Evolutionary conservation across 1,140 invertebrate species (phyloP), one percentile per base, ranked within the genome.

Genomic region (Andricus grossulariae): DNA sequence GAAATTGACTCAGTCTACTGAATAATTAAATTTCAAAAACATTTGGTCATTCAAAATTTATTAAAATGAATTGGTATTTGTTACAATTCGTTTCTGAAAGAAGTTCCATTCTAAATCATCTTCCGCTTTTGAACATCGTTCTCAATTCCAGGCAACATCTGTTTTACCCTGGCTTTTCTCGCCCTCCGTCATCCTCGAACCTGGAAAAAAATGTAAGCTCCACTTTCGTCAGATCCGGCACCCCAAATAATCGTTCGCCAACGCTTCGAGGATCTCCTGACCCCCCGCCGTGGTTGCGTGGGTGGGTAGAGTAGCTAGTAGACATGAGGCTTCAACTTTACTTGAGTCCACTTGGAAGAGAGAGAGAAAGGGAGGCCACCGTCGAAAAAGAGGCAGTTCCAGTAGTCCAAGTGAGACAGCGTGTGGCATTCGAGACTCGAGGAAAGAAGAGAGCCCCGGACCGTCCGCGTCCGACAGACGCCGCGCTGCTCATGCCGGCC

Each of bases 161-260:
- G 39, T 45, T 45, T 45, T 45, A 45, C 39, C 39, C 39, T 7
- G 10, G 39, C 39, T 45, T 45, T 45, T 45, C 39, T 45, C 39
- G 39, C 39, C 39, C 39, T 45, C 10, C 39, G 39, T 10, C 39
- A 45, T 45, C 39, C 39, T 39, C 39, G 39, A 39, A 39, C 7
- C 39, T 55, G n/a, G 52, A 55, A 21, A 19, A 55, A 55, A 55
- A 55, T 19, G 54, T 19, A 21, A 55, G 3, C n/a, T 55, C 52
- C 19, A 11, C 19, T 55, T 55, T 55, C 52, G 19, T 55, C 54
- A 18, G 54, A 50, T 76, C 12, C 6, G 73, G 39, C 74, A 75
- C 32, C 15, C 50, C 32, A 52, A 76, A 80, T 73, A 79, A 75
- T 50, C 32, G 80, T 83, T 81, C 74, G 77, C 80, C 80, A 74